Base-by-base conservation (phyloP, 2,888 invertebrate species). In the Pseudoips prasinana region DNA sequence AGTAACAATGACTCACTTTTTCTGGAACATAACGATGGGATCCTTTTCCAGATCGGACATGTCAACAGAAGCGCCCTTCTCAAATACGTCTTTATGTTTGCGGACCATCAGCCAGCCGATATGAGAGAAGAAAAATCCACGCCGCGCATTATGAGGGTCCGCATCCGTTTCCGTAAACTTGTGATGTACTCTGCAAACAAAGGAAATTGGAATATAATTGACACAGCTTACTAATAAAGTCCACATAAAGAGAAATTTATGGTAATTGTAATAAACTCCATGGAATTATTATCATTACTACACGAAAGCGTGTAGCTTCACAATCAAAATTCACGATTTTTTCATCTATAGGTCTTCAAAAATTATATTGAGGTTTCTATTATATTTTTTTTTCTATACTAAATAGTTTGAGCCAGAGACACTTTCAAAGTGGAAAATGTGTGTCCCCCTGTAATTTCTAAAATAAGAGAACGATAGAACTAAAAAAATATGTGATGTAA, bases 41-140 rank as follows among this genome's bases (percentile, higher is more conserved):
- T 98, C 98, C 24, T 91, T 90, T 39, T 93, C 92, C 26, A 98
- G 84, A 72, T 98, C 98, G n/a, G 92, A 93, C 92, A 98, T 92
- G 71, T 97, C 96, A 5, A 98, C 91, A 6, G 90, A 85, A 45
- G 93, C 93, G 22, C 98, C 98, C 70, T 95, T 96, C 20, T 80
- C 90, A 51, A 92, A 92, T n/a, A 98, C 96, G 43, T 96, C 96
- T 22, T 94, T 94, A 73, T 98, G 98, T 73, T 98, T 98, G 45
- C 92, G 92, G 29, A 94, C 84, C 89, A 97, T 90, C 49, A 98
- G 85, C 98, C 98, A 98, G 9, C 98, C 98, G 71, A 98, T 94
- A 76, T 98, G 98, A 0, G 97, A 94, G 83, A 98, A 98, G 90
- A 98, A 98, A 89, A 98, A 97, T 0, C 98, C 98, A 41, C 97